These are phyloP conservation scores for Cyprinodon tularosa DNA, from an alignment of 2,113 vertebrate genomes.

Conservation along the genomic window DNA sequence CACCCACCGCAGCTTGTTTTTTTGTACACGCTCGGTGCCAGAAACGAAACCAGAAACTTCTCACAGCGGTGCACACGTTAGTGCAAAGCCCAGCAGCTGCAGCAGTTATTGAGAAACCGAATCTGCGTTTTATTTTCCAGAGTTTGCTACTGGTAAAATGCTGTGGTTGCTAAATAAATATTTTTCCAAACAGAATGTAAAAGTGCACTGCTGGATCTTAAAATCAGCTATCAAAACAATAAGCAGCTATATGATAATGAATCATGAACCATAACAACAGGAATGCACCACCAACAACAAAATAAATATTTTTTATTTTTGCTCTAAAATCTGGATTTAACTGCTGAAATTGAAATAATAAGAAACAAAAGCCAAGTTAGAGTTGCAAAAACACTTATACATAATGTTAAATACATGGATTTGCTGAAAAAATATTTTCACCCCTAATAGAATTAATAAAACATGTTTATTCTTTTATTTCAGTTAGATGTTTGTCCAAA, in stretches of 20 bases:
- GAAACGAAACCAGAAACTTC: conserved; percentile 72
- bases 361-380: neutral
- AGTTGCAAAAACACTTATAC: neutral
- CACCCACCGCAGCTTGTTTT: neutral
- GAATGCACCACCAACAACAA: neutral
- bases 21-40: conserved; percentile 17
- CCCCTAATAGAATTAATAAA: neutral
- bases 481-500: neutral
- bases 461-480: neutral
- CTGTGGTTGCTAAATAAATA: neutral
- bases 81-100: conserved; percentile 16
- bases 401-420: too few relatives aligned
- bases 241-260: too few relatives aligned
- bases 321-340: neutral
- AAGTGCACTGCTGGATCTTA: neutral
- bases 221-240: too few relatives aligned
- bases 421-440: neutral
- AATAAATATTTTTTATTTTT: neutral
- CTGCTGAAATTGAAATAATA: neutral
- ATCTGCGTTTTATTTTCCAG: neutral
- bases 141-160: neutral
- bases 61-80: neutral
- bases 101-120: neutral
- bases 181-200: too few relatives aligned
- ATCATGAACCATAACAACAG: too few relatives aligned